Evolutionary conservation across 2,888 invertebrate species (phyloP).

Genomic region (Margaritifera margaritifera): DNA sequence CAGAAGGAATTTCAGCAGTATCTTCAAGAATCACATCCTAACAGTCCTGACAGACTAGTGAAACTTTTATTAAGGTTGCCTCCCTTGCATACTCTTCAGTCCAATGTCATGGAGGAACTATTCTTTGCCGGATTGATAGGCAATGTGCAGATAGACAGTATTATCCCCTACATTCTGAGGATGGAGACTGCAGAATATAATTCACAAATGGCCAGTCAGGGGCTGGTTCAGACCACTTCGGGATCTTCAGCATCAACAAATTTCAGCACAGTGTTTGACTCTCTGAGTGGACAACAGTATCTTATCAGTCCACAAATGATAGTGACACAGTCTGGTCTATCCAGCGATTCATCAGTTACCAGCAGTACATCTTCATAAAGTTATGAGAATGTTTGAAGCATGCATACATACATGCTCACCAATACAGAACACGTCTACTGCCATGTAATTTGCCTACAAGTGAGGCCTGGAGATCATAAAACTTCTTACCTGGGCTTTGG

Average conservation of each 20-base stretch:
- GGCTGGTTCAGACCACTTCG: conserved; percentile 29
- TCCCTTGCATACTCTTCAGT: conserved; percentile 72
- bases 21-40: conserved; percentile 46
- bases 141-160: conserved; percentile 94
- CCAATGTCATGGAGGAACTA: conserved; percentile 94
- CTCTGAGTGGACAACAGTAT: conserved; percentile 19
- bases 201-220: conserved; percentile 64
- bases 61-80: conserved; percentile 81
- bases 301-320: conserved; percentile 34
- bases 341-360: background rate
- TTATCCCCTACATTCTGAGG: conserved; percentile 91
- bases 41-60: conserved; percentile 90
- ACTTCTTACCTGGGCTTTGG: no score
- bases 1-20: conserved; percentile 77
- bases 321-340: conserved; percentile 18
- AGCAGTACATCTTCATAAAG: no score
- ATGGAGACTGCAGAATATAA: conserved; percentile 74
- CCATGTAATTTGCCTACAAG: no score
- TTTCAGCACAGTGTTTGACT: conserved; percentile 1
- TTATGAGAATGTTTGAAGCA: no score
- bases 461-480: no score
- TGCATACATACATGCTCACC: no score
- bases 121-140: conserved; percentile 94
- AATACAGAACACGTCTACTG: no score
- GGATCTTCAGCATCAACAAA: conserved; percentile 3